Conservation (phyloP, 2,888 invertebrate genomes). For the Macrosoma leucophasiata region DNA sequence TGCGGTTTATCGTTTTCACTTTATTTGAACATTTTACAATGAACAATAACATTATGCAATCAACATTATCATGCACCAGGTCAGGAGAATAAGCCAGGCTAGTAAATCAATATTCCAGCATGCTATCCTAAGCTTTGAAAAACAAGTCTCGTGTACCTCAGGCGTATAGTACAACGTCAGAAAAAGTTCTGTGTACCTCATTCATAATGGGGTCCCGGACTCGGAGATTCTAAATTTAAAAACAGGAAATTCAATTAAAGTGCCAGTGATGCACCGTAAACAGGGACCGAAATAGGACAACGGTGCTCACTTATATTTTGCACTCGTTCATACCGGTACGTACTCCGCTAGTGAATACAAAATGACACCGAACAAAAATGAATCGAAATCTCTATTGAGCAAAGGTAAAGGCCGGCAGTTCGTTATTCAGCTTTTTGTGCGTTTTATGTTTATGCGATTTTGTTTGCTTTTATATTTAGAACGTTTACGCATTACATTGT, state of each 20-base stretch:
- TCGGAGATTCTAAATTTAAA: slow-evolving; percentile 46
- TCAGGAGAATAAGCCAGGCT: too few relatives aligned
- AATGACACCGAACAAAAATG: slow-evolving; percentile 50
- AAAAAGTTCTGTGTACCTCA: too few relatives aligned
- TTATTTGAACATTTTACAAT: too few relatives aligned
- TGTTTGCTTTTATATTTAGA: slow-evolving; percentile 14
- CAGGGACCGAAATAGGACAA: slow-evolving; percentile 66
- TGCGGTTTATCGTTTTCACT: too few relatives aligned
- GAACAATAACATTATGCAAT: too few relatives aligned
- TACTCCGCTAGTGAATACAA: slow-evolving; percentile 24
- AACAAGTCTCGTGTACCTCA: too few relatives aligned
- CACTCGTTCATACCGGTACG: slow-evolving; percentile 35
- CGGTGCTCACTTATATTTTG: slow-evolving; percentile 55
- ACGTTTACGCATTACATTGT: slow-evolving; percentile 7
- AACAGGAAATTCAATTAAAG: slow-evolving; percentile 72
- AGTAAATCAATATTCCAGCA: too few relatives aligned
- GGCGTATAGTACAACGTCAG: too few relatives aligned
- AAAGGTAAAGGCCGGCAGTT: slow-evolving; percentile 45
- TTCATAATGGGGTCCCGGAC: slow-evolving; percentile 20
- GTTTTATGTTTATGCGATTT: slow-evolving; percentile 23
- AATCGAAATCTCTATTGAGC: slow-evolving; percentile 41
- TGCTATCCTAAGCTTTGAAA: too few relatives aligned
- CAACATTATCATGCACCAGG: too few relatives aligned
- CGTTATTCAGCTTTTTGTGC: too few relatives aligned
- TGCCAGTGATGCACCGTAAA: slow-evolving; percentile 61